Evolutionary conservation across 2,113 vertebrate species (phyloP), one percentile per base, ranked within the genome.

Genomic region (Clarias macrocephalus): DNA sequence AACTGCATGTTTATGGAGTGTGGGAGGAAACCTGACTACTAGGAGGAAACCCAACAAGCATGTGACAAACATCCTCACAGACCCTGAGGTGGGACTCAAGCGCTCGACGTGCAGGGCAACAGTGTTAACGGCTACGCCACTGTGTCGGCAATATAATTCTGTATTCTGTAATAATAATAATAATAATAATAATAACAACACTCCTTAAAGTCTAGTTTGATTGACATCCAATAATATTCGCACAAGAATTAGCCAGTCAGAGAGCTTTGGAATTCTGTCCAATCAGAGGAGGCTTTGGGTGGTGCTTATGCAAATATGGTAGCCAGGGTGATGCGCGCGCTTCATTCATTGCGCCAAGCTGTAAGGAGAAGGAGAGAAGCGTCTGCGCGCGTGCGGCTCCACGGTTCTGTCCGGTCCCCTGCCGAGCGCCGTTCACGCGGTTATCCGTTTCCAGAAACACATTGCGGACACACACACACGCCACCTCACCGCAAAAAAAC

Each of bases 321-420:
- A 94, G 94, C 93, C 92, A 88, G 92, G 90, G 93, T 94, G 92
- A 94, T 91, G 90, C 90, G 92, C 72, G 92, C 91, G 92, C 93
- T 94, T 93, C 94, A 94, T 95, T 95, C 94, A 94, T 94, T 91
- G 90, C 91, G 91, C 88, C 89, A 12, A 87, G 60, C 80, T 83
- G 90, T 85, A 90, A 62, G 70, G n/a, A 88, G 92, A 91, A 91
- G 87, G 54, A 72, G 75, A 91, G 87, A 62, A 80, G 65, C 80
- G 82, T 62, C 16, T 82, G 33, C 80, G 80, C 33, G 80, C 62
- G 60, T 52, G 81, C 77, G 82, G 73, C 77, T 88, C 75, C 28
- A 13, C 28, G 60, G 66, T 77, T 33, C 66, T 84, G 68, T 21
- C 60, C 70, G 28, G 52, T 37, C 72, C 28, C 30, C 66, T 18